Evolutionary conservation across 1,140 invertebrate species (phyloP), one percentile per base, ranked within the genome.

Genomic region (Achroia grisella): DNA sequence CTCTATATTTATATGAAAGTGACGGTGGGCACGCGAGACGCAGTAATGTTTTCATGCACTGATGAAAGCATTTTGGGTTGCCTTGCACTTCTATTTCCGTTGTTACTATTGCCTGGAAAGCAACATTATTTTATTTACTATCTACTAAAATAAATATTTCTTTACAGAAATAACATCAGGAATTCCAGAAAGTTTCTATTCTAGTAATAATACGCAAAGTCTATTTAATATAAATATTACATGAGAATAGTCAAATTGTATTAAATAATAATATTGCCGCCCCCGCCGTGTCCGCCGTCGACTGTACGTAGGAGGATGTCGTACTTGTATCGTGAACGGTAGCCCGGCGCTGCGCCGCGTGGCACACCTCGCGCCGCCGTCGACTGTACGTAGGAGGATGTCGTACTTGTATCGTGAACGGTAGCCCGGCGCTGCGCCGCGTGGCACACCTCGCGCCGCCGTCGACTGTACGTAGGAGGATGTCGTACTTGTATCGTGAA

Each of bases 301-400:
- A n/a, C n/a, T n/a, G n/a, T n/a, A n/a, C n/a, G n/a, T n/a, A n/a
- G n/a, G n/a, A n/a, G n/a, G 31, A n/a, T n/a, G n/a, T n/a, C 2
- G 12, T 65, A 93, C 94, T 88, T 95, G 94, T 52, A 97, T 89
- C 88, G 97, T 93, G 76, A 95, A 97, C 1, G 96, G 96, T 37
- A 98, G 86, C 8, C 97, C 97, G 17, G 95, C 97, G 84, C 95
- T 97, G 56, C 97, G 86, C 33, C 97, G 87, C 0, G 96, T 98
- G 1, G 93, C 87, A n/a, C n/a, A n/a, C n/a, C n/a, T n/a, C n/a
- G 28, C 28, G 28, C n/a, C n/a, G n/a, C n/a, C n/a, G n/a, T n/a
- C n/a, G n/a, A n/a, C n/a, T n/a, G n/a, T n/a, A n/a, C n/a, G n/a
- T n/a, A n/a, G n/a, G n/a, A n/a, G n/a, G 31, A n/a, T n/a, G n/a